Conservation (phyloP, 2,888 invertebrate genomes). For the Athalia cordata region DNA sequence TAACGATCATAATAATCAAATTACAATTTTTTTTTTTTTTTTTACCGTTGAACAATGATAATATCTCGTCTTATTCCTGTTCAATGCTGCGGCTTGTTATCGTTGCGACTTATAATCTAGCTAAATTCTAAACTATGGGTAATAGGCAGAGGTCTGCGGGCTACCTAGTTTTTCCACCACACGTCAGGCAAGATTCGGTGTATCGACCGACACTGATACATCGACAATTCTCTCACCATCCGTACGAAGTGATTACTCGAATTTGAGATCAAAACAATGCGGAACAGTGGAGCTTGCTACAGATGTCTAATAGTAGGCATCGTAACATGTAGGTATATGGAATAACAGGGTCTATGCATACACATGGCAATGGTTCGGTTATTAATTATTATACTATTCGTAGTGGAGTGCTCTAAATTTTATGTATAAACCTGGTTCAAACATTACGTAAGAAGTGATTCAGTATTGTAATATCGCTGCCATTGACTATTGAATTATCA, state of each 20-base stretch:
- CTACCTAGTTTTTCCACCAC: no score
- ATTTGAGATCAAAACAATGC: background rate
- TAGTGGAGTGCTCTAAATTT: slow-evolving; percentile 7
- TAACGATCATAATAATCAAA: background rate
- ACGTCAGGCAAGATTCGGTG: no score
- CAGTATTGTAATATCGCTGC: slow-evolving; percentile 16
- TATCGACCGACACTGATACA: no score
- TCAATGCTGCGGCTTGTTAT: background rate
- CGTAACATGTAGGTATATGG: background rate
- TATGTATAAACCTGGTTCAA: background rate
- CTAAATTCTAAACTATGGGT: background rate
- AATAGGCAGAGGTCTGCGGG: background rate
- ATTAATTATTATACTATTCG: slow-evolving; percentile 22
- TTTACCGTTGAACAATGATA: no score
- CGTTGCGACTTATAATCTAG: background rate
- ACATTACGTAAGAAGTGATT: slow-evolving; percentile 34
- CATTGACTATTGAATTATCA: background rate
- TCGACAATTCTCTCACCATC: no score
- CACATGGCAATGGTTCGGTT: slow-evolving; percentile 29
- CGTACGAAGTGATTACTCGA: no score
- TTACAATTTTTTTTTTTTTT: no score
- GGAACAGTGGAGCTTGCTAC: background rate
- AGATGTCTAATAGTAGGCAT: background rate
- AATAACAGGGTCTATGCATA: slow-evolving; percentile 17
- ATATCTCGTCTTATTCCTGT: no score